Percentiles rank a stretch among this genome's conserved stretches.
Evolutionary conservation across 2,888 invertebrate species (phyloP).

Genomic region (Parnassius mnemosyne): DNA sequence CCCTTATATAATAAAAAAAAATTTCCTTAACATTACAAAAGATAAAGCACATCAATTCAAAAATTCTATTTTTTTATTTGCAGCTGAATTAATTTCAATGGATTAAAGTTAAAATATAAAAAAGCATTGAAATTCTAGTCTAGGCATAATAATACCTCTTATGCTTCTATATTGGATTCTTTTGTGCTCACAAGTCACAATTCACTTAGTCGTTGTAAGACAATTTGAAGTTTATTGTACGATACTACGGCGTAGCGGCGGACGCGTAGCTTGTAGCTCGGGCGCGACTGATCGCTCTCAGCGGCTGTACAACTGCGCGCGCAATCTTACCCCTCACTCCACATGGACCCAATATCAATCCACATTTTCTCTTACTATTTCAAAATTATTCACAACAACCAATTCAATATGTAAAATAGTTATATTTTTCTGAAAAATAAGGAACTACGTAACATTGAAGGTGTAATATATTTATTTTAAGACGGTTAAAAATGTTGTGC

Average conservation of each 20-base stretch:
- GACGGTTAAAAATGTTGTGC: too few relatives aligned
- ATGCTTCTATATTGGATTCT: conserved; percentile 15
- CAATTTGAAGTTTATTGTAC: conserved; percentile 28
- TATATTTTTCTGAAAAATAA: too few relatives aligned
- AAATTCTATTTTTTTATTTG: not conserved
- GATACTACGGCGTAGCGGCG: conserved; percentile 69
- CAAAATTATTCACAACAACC: conserved; percentile 59
- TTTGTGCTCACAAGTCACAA: conserved; percentile 31
- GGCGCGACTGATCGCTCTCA: conserved; percentile 68
- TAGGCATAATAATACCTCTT: conserved; percentile 18
- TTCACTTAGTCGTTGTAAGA: conserved; percentile 34
- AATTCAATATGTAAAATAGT: conserved; percentile 38
- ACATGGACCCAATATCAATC: conserved; percentile 74
- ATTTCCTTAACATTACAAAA: too few relatives aligned
- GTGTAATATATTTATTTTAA: too few relatives aligned
- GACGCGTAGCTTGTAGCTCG: conserved; percentile 56
- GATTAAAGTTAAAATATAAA: not conserved
- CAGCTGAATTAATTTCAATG: conserved; percentile 1
- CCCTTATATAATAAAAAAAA: too few relatives aligned
- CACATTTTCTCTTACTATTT: conserved; percentile 57
- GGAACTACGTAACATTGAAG: too few relatives aligned
- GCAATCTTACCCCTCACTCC: conserved; percentile 72
- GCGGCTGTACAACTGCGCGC: conserved; percentile 65
- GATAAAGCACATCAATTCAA: not conserved
- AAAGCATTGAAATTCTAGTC: not conserved